These are phyloP conservation scores for Gobius niger DNA, from an alignment of 2,113 vertebrate species.

Conservation along the genomic window DNA sequence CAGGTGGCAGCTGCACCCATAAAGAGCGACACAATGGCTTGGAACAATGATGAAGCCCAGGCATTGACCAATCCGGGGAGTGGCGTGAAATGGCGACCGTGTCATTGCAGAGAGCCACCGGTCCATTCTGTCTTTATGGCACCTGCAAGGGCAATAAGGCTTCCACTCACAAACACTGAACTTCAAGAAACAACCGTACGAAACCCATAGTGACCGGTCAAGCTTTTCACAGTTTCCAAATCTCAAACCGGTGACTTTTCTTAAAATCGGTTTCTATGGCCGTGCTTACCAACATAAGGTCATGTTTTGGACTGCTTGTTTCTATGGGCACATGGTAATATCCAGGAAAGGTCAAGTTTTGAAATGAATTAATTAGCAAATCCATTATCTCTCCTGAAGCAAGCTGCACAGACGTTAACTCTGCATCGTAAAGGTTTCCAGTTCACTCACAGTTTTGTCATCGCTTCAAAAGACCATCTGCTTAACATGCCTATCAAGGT, in stretches of 20 bases:
- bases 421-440: slow-evolving; percentile 11
- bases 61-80: slow-evolving; percentile 67
- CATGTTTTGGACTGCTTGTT: slow-evolving; percentile 44
- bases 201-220: slow-evolving; percentile 28
- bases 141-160: slow-evolving; percentile 65
- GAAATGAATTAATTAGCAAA: slow-evolving; percentile 46
- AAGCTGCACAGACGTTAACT: slow-evolving; percentile 40
- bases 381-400: slow-evolving; percentile 28
- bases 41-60: slow-evolving; percentile 75
- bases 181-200: slow-evolving; percentile 44
- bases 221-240: slow-evolving; percentile 5
- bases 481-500: slow-evolving; percentile 7
- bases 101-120: slow-evolving; percentile 69
- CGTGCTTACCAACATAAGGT: slow-evolving; percentile 51
- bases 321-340: slow-evolving; percentile 50
- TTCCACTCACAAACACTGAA: slow-evolving; percentile 50
- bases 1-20: slow-evolving; percentile 76
- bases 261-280: slow-evolving; percentile 25
- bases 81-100: slow-evolving; percentile 65
- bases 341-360: slow-evolving; percentile 62
- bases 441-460: slow-evolving; percentile 11
- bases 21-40: slow-evolving; percentile 71
- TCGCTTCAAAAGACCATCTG: slow-evolving; percentile 24
- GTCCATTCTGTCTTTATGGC: slow-evolving; percentile 69
- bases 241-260: slow-evolving; percentile 22